phyloP scores from a whole-genome alignment of 2,797 vertebrate genomes.

The Leptatherina wallacei region DNA sequence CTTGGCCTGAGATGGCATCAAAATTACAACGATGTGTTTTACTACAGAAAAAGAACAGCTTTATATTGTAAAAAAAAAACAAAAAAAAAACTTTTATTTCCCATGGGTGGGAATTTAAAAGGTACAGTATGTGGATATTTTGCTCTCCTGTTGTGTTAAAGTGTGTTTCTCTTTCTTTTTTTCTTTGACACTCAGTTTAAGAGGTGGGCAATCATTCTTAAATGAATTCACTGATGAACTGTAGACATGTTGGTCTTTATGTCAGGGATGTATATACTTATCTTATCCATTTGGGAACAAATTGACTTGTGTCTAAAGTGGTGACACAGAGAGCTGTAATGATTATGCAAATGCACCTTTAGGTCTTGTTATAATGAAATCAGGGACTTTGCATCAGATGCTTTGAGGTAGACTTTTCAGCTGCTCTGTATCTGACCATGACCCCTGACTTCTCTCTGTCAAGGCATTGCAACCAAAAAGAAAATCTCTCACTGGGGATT shows the following conservation, averaged over 20 bases:
- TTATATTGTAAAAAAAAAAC: too few relatives aligned
- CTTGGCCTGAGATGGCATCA: constrained; percentile 48
- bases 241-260: not conserved
- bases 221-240: not conserved
- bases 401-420: not conserved
- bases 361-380: constrained; percentile 9
- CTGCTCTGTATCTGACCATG: constrained; percentile 29
- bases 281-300: not conserved
- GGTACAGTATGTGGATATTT: not conserved
- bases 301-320: constrained; percentile 13
- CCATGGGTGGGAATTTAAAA: not conserved
- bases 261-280: not conserved
- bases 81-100: constrained; percentile 19
- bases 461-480: constrained; percentile 11
- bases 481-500: constrained; percentile 21
- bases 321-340: not conserved
- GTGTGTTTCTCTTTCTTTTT: not conserved
- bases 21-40: too few relatives aligned
- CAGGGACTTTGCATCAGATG: constrained; percentile 22
- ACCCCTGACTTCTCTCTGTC: constrained; percentile 39
- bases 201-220: not conserved
- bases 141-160: not conserved
- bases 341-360: not conserved
- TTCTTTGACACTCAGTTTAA: not conserved
- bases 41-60: too few relatives aligned